Evolutionary conservation across 2,888 invertebrate species (phyloP), one percentile per base, ranked within the genome.

Genomic region (Cenopis cana): DNA sequence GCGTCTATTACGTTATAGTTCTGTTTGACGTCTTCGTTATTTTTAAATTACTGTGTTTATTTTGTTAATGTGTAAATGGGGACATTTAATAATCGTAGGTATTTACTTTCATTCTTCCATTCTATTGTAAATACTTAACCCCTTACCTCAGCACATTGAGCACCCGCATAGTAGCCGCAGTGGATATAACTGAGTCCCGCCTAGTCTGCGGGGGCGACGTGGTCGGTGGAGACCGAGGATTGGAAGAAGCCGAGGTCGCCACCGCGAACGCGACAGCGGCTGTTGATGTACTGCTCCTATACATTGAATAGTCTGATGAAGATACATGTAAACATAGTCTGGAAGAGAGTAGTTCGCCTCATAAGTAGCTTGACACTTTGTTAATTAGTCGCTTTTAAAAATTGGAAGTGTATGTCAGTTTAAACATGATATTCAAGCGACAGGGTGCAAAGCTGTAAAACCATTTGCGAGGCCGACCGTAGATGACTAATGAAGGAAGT

Each of bases 151-250:
- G 93, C 1, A 98, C 98, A 85, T 98, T 98, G 0, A 98, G 94
- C 0, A 98, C 98, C 73, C 98, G 90, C 98, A 98, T 98, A 0
- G 98, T 98, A 68, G 98, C 98, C n/a, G 98, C 98, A 6, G 98
- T 98, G 55, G 97, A 97, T 85, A 98, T 97, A 55, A 97, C 96
- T 10, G 96, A 96, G 81, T 97, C 97, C 75, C 91, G 80, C 69
- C 92, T 81, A 0, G 87, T 82, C 9, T 92, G 92, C 46, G 95
- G 94, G 46, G 95, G 93, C 0, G 93, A 93, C 0, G 86, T 88
- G 0, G 91, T 86, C 0, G 93, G 94, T 18, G 95, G 94, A 68
- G 97, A 97, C 24, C 96, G 93, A 2, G 97, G 97, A 84, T 97
- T 97, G 67, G 97, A 96, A 0, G 97, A 97, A 0, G 96, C 98